Conservation (phyloP, 2,888 invertebrate genomes). For the Elmis aenea region DNA sequence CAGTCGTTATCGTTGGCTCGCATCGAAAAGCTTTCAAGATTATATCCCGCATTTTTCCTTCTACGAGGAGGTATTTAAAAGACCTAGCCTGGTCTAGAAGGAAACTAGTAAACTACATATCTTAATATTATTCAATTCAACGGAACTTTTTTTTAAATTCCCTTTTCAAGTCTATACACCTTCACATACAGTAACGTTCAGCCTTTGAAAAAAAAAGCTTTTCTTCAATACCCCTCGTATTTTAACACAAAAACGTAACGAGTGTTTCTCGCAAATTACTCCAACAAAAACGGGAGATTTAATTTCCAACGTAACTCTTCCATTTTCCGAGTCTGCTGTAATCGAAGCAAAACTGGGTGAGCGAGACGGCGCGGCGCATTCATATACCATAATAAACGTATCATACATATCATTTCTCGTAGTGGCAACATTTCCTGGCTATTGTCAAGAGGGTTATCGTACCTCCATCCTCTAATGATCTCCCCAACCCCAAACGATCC, state of each 20-base stretch:
- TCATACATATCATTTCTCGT: slow-evolving; percentile 47
- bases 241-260: slow-evolving; percentile 15
- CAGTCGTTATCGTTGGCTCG: slow-evolving; percentile 18
- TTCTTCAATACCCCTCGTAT: too few relatives aligned
- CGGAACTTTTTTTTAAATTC: too few relatives aligned
- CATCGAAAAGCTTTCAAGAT: slow-evolving; percentile 16
- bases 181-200: too few relatives aligned
- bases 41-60: slow-evolving; percentile 15
- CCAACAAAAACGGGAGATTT: slow-evolving; percentile 15
- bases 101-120: too few relatives aligned
- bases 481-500: slow-evolving; percentile 15
- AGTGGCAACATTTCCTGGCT: slow-evolving; percentile 45
- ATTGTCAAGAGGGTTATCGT: slow-evolving; percentile 42
- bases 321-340: too few relatives aligned
- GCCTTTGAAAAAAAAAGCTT: too few relatives aligned
- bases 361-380: slow-evolving; percentile 41
- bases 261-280: slow-evolving; percentile 18
- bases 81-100: too few relatives aligned
- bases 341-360: too few relatives aligned
- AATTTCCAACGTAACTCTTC: slow-evolving; percentile 15
- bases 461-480: slow-evolving; percentile 22
- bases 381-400: slow-evolving; percentile 47
- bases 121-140: too few relatives aligned
- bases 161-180: too few relatives aligned
- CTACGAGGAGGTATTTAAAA: too few relatives aligned